Base-by-base conservation (phyloP, 2,888 invertebrate genomes). In the Zeuzera pyrina region DNA sequence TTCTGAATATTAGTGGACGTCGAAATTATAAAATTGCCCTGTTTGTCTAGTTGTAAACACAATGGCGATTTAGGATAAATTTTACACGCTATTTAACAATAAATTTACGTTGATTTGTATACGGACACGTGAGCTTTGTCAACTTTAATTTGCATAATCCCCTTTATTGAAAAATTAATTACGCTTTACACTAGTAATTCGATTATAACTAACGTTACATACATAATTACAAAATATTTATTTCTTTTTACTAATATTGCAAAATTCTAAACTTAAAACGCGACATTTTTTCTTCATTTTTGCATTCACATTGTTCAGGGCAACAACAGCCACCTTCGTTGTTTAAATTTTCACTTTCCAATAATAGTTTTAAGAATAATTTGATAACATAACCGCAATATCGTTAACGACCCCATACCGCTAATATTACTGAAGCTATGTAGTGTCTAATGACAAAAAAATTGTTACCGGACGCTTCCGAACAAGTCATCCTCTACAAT, bases 71-170 rank as follows among this genome's bases (percentile, higher is more conserved):
- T 25, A 45, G 45, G 37, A 45, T 56, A 53, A 49, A 65, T 61
- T 72, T 74, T 71, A 72, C 79, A 78, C 76, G 65, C 81, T 72
- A 79, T 81, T 81, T 74, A 79, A 68, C 78, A 71, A 66, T 60
- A 51, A 60, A 68, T 64, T 58, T 56, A 57, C 58, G 55, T 59
- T 62, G 59, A 68, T 69, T 71, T 63, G 55, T 62, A 49, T 44
- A 60, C 49, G 68, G 58, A 62, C 73, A 73, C 76, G 76, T 72
- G 71, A 66, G 57, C 45, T 35, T 36, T 34, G 45, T 39, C 47
- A n/a, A 27, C 40, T 44, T 35, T 52, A 37, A 74, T 79, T 78
- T 70, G 65, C 78, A 78, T 79, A 79, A 76, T 71, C 60, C 47
- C 51, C 59, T 60, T 48, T 55, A 63, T 68, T 56, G 39, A 39